Conservation (phyloP, 2,888 invertebrate species). For the Cerceris rybyensis region DNA sequence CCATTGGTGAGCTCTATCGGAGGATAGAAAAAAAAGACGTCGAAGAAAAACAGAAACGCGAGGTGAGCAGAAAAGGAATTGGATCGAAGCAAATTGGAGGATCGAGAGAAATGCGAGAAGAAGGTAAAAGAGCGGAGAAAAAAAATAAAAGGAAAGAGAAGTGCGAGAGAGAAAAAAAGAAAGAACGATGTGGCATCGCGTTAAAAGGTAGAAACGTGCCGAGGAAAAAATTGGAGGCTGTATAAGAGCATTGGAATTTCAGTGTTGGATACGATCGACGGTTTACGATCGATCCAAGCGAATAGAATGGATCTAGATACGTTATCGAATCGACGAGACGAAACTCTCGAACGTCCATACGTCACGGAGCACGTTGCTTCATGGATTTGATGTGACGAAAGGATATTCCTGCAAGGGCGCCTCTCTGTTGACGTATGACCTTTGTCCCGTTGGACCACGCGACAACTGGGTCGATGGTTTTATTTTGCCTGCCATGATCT, state of each 20-base stretch:
- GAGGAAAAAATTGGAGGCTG: conserved; percentile 2
- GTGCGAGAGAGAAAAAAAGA: background rate
- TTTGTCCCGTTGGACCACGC: too few species aligned
- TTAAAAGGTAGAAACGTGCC: conserved; percentile 32
- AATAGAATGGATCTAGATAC: conserved; percentile 46
- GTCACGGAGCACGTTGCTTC: conserved; percentile 20
- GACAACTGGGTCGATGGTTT: too few species aligned
- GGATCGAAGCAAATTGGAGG: background rate
- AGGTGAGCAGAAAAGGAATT: conserved; percentile 10
- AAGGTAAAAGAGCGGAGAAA: background rate
- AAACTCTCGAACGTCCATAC: conserved; percentile 47
- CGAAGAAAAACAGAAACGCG: background rate
- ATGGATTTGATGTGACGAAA: background rate
- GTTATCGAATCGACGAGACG: conserved; percentile 53
- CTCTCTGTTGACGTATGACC: too few species aligned
- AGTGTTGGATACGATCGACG: conserved; percentile 23
- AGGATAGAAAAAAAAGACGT: background rate
- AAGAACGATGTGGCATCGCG: background rate
- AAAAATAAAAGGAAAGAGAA: background rate
- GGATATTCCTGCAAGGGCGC: too few species aligned
- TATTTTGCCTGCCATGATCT: too few species aligned
- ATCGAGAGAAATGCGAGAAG: background rate
- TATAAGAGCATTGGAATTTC: background rate
- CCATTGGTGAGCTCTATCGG: background rate
- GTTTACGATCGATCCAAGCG: conserved; percentile 52